Conservation (phyloP, 1,140 invertebrate species). For the Caenorhabditis latens region DNA sequence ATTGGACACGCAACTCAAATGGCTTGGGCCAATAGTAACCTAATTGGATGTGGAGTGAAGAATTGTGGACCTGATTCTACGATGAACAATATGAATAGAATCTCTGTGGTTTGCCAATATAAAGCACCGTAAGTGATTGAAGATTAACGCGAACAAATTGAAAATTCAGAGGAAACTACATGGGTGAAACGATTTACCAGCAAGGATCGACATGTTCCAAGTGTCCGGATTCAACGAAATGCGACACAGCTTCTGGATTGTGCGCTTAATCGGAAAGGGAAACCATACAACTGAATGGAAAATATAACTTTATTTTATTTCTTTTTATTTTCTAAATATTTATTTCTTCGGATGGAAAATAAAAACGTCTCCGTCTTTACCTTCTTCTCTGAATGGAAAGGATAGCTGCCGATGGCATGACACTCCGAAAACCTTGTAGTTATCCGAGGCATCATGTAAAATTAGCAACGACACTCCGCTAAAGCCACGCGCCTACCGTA, state of each 20-base stretch:
- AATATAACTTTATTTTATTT: background rate
- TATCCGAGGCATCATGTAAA: no score
- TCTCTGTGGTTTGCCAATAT: slow-evolving; percentile 18
- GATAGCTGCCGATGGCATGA: no score
- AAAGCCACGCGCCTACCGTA: no score
- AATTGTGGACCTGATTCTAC: slow-evolving; percentile 7
- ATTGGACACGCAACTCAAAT: slow-evolving; percentile 52
- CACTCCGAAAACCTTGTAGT: no score
- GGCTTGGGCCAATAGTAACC: background rate
- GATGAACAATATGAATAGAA: slow-evolving; percentile 18
- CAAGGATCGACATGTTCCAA: background rate
- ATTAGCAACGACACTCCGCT: no score
- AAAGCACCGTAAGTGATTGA: background rate
- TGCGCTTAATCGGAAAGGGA: background rate
- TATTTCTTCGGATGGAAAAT: no score
- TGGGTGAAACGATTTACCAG: background rate
- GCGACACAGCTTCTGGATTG: background rate
- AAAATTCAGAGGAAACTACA: slow-evolving; percentile 24
- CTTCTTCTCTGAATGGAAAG: no score
- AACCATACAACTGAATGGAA: background rate
- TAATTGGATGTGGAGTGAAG: slow-evolving; percentile 24
- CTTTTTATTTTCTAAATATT: background rate
- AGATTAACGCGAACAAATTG: background rate
- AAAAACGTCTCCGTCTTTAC: no score
- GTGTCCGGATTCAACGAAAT: background rate